A percentile compares a stretch with the other conserved stretches of the same genome.
Conservation (phyloP, 1,140 invertebrate species). For the Rhopalosiphum maidis region DNA sequence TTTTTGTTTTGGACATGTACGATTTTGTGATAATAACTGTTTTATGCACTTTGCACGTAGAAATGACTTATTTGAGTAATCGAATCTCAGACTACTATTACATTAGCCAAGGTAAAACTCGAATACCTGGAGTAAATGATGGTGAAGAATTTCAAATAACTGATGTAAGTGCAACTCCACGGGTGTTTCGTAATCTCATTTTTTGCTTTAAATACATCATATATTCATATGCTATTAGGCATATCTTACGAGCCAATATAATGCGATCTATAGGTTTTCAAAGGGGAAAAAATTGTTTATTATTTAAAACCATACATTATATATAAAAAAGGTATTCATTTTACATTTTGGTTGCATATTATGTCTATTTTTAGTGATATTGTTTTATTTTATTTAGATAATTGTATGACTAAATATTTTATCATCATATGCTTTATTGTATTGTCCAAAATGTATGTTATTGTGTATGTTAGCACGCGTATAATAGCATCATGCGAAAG, state of each 20-base stretch:
- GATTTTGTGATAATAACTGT: constrained; percentile 59
- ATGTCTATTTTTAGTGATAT: background rate
- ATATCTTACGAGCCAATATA: constrained; percentile 18
- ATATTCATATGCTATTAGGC: background rate
- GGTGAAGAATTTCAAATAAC: constrained; percentile 86
- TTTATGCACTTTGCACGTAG: constrained; percentile 65
- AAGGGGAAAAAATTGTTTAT: background rate
- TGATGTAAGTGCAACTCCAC: constrained; percentile 78
- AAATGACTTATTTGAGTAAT: constrained; percentile 82
- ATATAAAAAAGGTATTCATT: constrained; percentile 1
- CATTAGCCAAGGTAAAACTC: constrained; percentile 90
- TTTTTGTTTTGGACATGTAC: constrained; percentile 26
- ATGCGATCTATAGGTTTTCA: constrained; percentile 1
- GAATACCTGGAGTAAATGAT: constrained; percentile 94
- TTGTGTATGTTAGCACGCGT: constrained; percentile 18
- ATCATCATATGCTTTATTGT: background rate
- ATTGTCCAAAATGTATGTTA: background rate
- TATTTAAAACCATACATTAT: background rate
- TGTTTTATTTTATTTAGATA: background rate
- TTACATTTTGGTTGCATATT: background rate
- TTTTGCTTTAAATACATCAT: background rate
- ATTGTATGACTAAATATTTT: background rate
- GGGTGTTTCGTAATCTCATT: background rate
- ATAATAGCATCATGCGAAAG: background rate
- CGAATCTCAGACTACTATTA: constrained; percentile 85